phyloP scores from a whole-genome alignment of 2,797 vertebrate species.

The Pangasius sanitwongsei region DNA sequence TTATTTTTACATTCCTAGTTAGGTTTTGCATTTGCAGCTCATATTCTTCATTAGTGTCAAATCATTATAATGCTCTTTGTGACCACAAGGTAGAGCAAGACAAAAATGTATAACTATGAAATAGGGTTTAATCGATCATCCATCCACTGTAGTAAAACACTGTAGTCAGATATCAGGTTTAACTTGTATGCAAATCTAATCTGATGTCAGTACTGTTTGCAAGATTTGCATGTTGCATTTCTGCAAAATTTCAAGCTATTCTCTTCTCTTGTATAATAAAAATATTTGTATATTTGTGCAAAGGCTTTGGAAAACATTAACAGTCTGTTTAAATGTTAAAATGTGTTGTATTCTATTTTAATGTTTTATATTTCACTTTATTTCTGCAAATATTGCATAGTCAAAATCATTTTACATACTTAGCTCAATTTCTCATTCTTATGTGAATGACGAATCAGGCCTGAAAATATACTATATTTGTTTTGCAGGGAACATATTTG shows the following conservation, averaged over 20 bases:
- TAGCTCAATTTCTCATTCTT: not conserved
- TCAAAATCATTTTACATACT: not conserved
- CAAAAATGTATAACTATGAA: not conserved
- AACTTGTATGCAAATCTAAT: not conserved
- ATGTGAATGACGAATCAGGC: not conserved
- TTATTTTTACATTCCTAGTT: not conserved
- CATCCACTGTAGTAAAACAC: not conserved
- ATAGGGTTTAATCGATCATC: not conserved
- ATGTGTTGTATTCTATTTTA: not conserved
- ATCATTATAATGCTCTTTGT: not conserved
- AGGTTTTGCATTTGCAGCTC: not conserved
- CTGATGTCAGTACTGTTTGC: not conserved
- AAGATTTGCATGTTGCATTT: not conserved
- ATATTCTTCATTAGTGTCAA: not conserved
- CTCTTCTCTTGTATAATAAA: not conserved
- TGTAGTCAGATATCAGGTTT: not conserved
- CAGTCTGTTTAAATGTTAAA: not conserved
- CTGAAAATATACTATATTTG: slow-evolving; percentile 53
- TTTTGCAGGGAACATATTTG: slow-evolving; percentile 60
- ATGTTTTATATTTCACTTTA: not conserved
- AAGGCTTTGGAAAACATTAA: not conserved
- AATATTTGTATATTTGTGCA: not conserved
- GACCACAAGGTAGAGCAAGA: not conserved
- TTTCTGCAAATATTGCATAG: no score
- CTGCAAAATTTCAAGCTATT: not conserved